Percentiles rank a stretch among this genome's conserved stretches.
These are phyloP conservation scores for Danaus plexippus DNA, from an alignment of 1,140 invertebrate genomes.

Conservation along the genomic window DNA sequence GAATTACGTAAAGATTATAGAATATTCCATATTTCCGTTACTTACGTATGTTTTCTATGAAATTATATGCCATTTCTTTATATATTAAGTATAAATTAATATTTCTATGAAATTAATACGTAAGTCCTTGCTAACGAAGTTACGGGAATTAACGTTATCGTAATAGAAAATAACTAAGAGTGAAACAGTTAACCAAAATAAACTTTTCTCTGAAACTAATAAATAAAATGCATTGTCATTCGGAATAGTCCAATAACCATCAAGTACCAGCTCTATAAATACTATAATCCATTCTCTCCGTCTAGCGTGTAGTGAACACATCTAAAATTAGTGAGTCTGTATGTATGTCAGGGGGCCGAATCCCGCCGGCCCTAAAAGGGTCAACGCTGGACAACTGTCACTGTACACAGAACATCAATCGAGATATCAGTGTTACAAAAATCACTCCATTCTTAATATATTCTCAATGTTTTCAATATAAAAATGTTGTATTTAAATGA, in stretches of 20 bases:
- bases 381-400: slow-evolving; percentile 31
- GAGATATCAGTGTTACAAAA: neutral
- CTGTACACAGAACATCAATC: slow-evolving; percentile 10
- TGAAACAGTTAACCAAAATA: slow-evolving; percentile 5
- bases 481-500: slow-evolving; percentile 9
- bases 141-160: too few species aligned
- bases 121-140: too few species aligned
- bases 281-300: slow-evolving; percentile 49
- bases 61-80: too few species aligned
- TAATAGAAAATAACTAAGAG: neutral
- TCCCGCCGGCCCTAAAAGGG: slow-evolving; percentile 54
- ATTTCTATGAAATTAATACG: too few species aligned
- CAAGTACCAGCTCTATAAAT: slow-evolving; percentile 44
- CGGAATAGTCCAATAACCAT: slow-evolving; percentile 38
- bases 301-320: slow-evolving; percentile 56
- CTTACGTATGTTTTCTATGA: too few species aligned
- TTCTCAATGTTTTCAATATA: neutral
- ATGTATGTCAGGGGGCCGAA: slow-evolving; percentile 65
- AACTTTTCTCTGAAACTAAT: neutral
- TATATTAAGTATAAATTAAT: too few species aligned
- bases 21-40: too few species aligned
- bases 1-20: too few species aligned
- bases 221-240: slow-evolving; percentile 21
- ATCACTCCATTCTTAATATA: too few species aligned
- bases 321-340: slow-evolving; percentile 65